These are phyloP conservation scores for Pelodytes ibericus DNA, from an alignment of 2,797 vertebrate species.

Conservation along the genomic window DNA sequence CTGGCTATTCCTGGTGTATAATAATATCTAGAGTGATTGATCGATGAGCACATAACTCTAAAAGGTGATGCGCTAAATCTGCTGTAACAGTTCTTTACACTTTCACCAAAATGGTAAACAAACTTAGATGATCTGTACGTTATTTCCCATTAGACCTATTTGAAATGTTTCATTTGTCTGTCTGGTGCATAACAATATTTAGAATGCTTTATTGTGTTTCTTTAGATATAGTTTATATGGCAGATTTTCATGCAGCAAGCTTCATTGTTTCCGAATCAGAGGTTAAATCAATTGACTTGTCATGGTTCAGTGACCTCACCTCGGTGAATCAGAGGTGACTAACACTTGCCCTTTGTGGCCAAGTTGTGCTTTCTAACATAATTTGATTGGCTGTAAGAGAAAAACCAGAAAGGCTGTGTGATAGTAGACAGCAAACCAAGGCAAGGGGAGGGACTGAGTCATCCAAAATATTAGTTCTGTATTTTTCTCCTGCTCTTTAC, in stretches of 20 bases:
- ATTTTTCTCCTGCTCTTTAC: neutral
- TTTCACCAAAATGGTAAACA: too few species aligned
- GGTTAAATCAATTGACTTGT: slow-evolving; percentile 7
- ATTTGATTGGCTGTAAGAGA: neutral
- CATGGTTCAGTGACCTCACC: slow-evolving; percentile 3
- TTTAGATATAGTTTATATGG: neutral
- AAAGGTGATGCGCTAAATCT: too few species aligned
- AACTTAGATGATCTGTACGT: too few species aligned
- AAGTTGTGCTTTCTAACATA: slow-evolving; percentile 20
- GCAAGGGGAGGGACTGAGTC: neutral
- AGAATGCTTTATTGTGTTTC: neutral
- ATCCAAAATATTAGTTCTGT: neutral
- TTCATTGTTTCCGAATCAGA: slow-evolving; percentile 12
- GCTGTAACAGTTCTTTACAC: too few species aligned
- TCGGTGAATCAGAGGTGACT: slow-evolving; percentile 19
- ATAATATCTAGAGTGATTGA: too few species aligned
- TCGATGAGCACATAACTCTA: too few species aligned
- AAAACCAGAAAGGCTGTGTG: neutral
- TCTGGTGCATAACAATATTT: too few species aligned
- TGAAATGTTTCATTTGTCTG: too few species aligned
- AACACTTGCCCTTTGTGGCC: slow-evolving; percentile 22
- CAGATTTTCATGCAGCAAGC: neutral
- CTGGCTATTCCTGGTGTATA: too few species aligned
- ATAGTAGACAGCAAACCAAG: neutral
- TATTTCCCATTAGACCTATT: too few species aligned